phyloP scores from a whole-genome alignment of 2,113 vertebrate genomes.

The Heterotis niloticus region DNA sequence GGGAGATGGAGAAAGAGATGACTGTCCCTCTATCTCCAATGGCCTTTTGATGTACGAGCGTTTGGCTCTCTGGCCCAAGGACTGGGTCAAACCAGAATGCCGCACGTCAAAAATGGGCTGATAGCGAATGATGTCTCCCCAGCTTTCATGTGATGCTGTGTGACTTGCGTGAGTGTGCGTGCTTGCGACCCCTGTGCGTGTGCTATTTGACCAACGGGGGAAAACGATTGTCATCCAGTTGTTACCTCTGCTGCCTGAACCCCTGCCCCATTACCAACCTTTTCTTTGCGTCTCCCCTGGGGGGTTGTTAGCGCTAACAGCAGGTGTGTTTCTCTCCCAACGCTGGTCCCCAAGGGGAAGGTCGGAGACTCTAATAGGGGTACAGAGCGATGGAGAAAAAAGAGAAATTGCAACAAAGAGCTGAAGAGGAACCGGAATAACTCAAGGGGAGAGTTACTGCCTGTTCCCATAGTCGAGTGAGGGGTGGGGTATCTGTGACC shows the following conservation, averaged over 20 bases:
- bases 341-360: conserved; percentile 32
- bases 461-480: conserved; percentile 39
- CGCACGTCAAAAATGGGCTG: conserved; percentile 37
- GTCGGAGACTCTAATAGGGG: conserved; percentile 14
- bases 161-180: conserved; percentile 17
- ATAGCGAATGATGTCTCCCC: conserved; percentile 30
- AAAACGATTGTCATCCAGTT: conserved; percentile 12
- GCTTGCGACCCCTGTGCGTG: background rate
- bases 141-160: background rate
- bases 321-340: conserved; percentile 28
- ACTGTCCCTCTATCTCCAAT: conserved; percentile 58
- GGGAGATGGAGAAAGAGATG: conserved; percentile 59
- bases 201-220: background rate
- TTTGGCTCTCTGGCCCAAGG: conserved; percentile 33
- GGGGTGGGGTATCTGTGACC: background rate
- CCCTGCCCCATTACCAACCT: conserved; percentile 6
- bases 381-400: conserved; percentile 29
- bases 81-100: conserved; percentile 20
- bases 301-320: conserved; percentile 54
- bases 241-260: background rate
- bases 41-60: conserved; percentile 58
- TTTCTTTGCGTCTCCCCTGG: conserved; percentile 45
- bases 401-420: conserved; percentile 42
- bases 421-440: conserved; percentile 33
- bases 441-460: conserved; percentile 46